Evolutionary conservation across 2,113 vertebrate genomes (phyloP).

Genomic region (Oncorhynchus tshawytscha): DNA sequence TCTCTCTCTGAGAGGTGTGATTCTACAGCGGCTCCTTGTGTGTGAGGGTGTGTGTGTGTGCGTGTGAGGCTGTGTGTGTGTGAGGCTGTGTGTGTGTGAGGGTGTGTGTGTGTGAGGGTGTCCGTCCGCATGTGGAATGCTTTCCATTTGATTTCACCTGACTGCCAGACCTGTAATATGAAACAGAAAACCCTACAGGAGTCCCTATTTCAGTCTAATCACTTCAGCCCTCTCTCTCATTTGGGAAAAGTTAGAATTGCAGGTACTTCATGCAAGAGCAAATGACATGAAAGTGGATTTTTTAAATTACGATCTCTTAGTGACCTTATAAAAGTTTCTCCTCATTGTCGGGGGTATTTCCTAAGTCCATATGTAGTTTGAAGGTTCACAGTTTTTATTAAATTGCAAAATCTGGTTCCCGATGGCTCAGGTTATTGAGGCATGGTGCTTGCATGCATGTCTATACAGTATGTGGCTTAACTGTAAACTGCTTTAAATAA

Average conservation of each 20-base stretch:
- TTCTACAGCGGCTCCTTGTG: too few relatives aligned
- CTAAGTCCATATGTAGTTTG: background rate
- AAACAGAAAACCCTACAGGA: slow-evolving; percentile 22
- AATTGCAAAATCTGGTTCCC: background rate
- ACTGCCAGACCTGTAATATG: background rate
- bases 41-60: too few relatives aligned
- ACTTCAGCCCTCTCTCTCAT: slow-evolving; percentile 15
- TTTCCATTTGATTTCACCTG: slow-evolving; percentile 12
- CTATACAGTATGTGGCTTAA: too few relatives aligned
- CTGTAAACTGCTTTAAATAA: too few relatives aligned
- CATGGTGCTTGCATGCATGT: too few relatives aligned
- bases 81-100: too few relatives aligned
- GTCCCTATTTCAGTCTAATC: slow-evolving; percentile 25
- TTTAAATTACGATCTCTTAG: slow-evolving; percentile 24
- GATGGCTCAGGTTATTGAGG: too few relatives aligned
- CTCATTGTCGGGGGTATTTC: background rate
- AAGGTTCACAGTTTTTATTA: background rate
- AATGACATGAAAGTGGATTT: slow-evolving; percentile 9
- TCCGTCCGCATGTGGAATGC: slow-evolving; percentile 3
- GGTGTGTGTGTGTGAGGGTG: slow-evolving; percentile 21
- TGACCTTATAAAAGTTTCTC: slow-evolving; percentile 34
- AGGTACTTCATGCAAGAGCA: slow-evolving; percentile 24
- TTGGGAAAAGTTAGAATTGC: slow-evolving; percentile 11
- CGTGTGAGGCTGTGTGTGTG: background rate
- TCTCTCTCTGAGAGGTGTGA: background rate